Conservation (phyloP, 2,797 vertebrate genomes). For the Neostethus bicornis region DNA sequence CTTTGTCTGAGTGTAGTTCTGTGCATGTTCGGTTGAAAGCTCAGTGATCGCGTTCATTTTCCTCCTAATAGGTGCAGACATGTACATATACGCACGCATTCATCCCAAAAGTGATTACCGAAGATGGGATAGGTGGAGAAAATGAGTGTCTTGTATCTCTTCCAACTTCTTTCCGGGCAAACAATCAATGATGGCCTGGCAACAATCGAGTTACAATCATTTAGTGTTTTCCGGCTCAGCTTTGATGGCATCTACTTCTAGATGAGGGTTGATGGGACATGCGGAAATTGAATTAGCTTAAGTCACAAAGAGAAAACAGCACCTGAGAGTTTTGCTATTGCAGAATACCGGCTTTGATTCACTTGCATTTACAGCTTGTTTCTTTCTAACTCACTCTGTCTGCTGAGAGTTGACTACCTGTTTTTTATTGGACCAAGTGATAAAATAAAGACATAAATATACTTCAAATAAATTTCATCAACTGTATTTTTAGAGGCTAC, state of each 20-base stretch:
- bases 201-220: constrained; percentile 80
- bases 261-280: constrained; percentile 65
- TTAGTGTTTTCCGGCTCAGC: constrained; percentile 70
- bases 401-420: constrained; percentile 39
- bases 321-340: constrained; percentile 77
- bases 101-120: constrained; percentile 55
- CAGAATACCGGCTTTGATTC: constrained; percentile 72
- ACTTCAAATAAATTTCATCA: constrained; percentile 36
- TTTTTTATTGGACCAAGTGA: constrained; percentile 51
- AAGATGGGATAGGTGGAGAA: constrained; percentile 59
- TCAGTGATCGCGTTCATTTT: constrained; percentile 15
- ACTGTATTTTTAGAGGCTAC: constrained; percentile 17
- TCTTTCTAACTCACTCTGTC: constrained; percentile 43
- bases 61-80: constrained; percentile 48
- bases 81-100: constrained; percentile 23
- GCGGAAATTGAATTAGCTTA: constrained; percentile 74
- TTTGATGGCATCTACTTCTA: constrained; percentile 72
- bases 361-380: constrained; percentile 47
- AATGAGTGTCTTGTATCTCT: constrained; percentile 70
- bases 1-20: constrained; percentile 21
- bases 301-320: constrained; percentile 66
- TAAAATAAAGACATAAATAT: constrained; percentile 15
- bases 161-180: constrained; percentile 71
- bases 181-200: constrained; percentile 75
- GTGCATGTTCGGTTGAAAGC: constrained; percentile 23